Conservation (phyloP, 2,797 vertebrate species). For the Morus bassanus region DNA sequence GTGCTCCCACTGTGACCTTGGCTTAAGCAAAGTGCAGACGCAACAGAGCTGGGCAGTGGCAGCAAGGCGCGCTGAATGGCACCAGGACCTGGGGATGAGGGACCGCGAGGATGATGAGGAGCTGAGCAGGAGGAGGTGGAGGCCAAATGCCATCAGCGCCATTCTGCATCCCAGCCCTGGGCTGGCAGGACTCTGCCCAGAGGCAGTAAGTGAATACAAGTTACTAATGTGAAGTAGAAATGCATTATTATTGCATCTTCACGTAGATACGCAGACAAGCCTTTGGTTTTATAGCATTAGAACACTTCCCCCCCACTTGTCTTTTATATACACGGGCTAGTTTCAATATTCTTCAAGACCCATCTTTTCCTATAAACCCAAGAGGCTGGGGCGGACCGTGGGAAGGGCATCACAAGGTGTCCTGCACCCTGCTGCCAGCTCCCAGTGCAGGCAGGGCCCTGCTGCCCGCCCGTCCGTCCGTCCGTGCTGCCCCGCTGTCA, state of each 20-base stretch:
- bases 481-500: neutral
- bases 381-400: accelerated
- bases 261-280: neutral
- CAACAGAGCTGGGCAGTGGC: neutral
- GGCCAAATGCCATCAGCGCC: neutral
- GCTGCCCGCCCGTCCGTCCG: too few species aligned
- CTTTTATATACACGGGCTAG: accelerated
- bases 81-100: neutral
- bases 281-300: neutral
- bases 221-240: accelerated
- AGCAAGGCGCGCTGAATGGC: neutral
- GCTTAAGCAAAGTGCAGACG: neutral
- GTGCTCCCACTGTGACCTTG: neutral
- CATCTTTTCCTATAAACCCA: neutral
- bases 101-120: neutral
- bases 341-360: neutral
- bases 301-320: accelerated
- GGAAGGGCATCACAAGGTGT: neutral
- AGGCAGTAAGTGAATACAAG: accelerated
- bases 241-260: too few species aligned
- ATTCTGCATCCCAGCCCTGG: neutral
- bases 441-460: neutral
- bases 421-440: neutral
- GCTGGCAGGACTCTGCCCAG: too few species aligned
- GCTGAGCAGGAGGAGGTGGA: neutral